Evolutionary conservation across 1,140 invertebrate genomes (phyloP), one percentile per base, ranked within the genome.

Genomic region (Holcopasites calliopsidis): DNA sequence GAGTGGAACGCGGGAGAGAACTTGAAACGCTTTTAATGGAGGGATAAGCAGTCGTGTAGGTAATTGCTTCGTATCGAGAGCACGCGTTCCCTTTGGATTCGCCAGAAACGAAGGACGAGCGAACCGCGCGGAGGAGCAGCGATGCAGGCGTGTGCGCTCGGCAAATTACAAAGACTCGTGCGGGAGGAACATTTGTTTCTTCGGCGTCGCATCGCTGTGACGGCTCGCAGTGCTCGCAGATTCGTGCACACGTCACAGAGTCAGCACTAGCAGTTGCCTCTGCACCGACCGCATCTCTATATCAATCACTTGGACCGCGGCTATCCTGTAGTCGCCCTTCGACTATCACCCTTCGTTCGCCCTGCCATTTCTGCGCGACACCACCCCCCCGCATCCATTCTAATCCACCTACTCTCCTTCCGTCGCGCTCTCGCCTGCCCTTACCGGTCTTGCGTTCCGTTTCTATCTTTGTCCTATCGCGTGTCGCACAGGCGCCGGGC

Each of bases 241-340:
- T 89, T 90, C 89, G 88, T 85, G 60, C 60, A 64, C 60, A 89
- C 89, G 90, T 91, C 89, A 91, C 89, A 82, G 89, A 91, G 89
- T 91, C 90, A 91, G 90, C 90, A 91, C 83, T 90, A 89, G 69
- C 85, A 87, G 89, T 88, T 88, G 86, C 86, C 80, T 80, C 88
- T 84, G 83, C 88, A 87, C 83, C 82, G 85, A 90, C 86, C 88
- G 86, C 88, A 88, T 89, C 89, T 91, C 90, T 91, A 91, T 91
- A 91, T 91, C 90, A 91, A 91, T 91, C 90, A 91, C 89, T 90
- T 91, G 76, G 84, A 79, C 84, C 83, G 83, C 85, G 85, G 83
- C 80, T 84, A 86, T 84, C 79, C 85, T 86, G 87, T 85, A 80
- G 82, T 80, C 85, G 78, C 87, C 87, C 86, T 88, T 88, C 86